Evolutionary conservation across 2,113 vertebrate species (phyloP).

Genomic region (Eurypyga helias): DNA sequence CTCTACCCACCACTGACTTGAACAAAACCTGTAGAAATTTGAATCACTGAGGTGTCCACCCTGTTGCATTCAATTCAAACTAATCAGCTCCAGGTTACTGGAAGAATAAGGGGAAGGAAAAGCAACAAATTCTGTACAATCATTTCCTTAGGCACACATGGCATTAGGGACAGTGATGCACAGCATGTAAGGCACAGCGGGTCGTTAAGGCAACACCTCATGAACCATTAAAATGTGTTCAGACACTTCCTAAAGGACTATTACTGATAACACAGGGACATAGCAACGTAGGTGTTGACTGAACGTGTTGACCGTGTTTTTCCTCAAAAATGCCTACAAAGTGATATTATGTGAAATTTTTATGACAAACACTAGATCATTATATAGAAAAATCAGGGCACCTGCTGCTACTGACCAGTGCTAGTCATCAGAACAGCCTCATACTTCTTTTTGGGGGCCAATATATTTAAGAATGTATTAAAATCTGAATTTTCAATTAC

Average conservation of each 20-base stretch:
- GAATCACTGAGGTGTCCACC: background rate
- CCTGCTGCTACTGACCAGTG: background rate
- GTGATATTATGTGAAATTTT: background rate
- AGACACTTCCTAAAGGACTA: background rate
- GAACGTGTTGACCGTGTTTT: background rate
- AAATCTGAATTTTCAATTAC: background rate
- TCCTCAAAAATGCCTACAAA: background rate
- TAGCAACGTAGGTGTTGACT: background rate
- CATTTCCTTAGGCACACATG: background rate
- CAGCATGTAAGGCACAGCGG: background rate
- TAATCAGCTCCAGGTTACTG: background rate
- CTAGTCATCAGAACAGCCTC: background rate
- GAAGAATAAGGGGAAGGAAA: background rate
- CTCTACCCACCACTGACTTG: background rate
- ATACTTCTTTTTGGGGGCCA: rapidly evolving
- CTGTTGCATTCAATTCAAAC: background rate
- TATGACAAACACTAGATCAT: background rate
- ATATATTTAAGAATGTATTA: background rate
- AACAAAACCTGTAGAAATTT: background rate
- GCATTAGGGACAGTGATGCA: rapidly evolving
- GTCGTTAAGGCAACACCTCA: background rate
- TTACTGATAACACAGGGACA: background rate
- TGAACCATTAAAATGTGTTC: background rate
- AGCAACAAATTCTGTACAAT: background rate
- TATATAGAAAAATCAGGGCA: background rate